Evolutionary conservation across 2,888 invertebrate genomes (phyloP).

Genomic region (Hypolimnas misippus): DNA sequence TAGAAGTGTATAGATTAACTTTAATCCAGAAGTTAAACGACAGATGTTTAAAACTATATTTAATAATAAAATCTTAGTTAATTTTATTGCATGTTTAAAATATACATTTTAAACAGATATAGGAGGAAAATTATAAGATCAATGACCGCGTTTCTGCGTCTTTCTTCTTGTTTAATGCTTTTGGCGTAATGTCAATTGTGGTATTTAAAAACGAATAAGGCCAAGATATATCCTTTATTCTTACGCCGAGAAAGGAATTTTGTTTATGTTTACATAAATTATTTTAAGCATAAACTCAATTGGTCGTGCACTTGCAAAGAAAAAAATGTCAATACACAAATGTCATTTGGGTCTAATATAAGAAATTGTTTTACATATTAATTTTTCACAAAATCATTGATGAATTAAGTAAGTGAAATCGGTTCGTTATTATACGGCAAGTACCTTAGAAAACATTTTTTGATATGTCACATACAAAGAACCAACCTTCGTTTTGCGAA

Average conservation of each 20-base stretch:
- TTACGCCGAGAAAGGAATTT: constrained; percentile 2
- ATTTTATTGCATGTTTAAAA: constrained; percentile 15
- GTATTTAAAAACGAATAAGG: constrained; percentile 46
- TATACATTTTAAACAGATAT: constrained; percentile 5
- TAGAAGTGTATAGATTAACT: no score
- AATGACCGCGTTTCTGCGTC: constrained; percentile 53
- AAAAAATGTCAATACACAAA: neutral
- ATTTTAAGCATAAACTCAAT: neutral
- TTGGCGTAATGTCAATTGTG: constrained; percentile 63
- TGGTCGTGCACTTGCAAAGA: neutral
- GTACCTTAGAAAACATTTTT: no score
- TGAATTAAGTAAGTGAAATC: no score
- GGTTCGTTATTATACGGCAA: no score
- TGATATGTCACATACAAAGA: no score
- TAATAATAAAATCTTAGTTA: neutral
- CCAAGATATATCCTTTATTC: constrained; percentile 43
- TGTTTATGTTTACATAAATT: neutral
- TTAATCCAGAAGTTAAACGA: no score
- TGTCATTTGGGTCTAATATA: no score
- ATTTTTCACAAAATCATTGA: no score
- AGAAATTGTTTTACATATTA: no score
- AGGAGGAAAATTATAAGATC: constrained; percentile 45
- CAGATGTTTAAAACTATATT: neutral
- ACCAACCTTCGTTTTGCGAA: no score
- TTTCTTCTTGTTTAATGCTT: constrained; percentile 49